Evolutionary conservation across 2,113 vertebrate species (phyloP).

Genomic region (Spermophilus dauricus): DNA sequence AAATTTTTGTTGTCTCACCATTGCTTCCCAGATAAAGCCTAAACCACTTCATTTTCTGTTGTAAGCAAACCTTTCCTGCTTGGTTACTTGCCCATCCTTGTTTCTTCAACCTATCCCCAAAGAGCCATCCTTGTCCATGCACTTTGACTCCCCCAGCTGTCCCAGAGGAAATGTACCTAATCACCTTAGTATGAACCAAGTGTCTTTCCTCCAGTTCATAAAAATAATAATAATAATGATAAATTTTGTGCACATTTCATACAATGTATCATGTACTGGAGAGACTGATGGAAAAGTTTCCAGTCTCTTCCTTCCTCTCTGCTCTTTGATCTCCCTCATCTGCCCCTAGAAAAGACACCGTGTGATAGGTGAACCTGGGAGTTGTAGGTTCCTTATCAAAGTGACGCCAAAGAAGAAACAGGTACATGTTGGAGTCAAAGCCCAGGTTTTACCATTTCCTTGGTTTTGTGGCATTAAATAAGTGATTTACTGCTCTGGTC

Average conservation of each 20-base stretch:
- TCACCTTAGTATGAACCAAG: background rate
- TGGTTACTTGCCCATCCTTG: background rate
- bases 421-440: background rate
- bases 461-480: background rate
- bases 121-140: background rate
- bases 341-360: background rate
- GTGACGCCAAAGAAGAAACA: background rate
- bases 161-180: background rate
- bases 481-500: background rate
- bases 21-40: conserved; percentile 42
- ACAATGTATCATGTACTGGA: background rate
- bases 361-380: background rate
- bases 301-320: background rate
- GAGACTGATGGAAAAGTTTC: conserved; percentile 4
- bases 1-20: conserved; percentile 18
- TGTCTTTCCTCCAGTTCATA: background rate
- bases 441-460: background rate
- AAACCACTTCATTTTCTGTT: background rate
- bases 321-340: background rate
- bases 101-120: background rate
- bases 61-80: background rate
- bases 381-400: background rate
- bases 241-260: background rate
- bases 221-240: background rate
- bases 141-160: background rate